A percentile compares a stretch with the other conserved stretches of the same genome.
Conservation (phyloP, 2,113 vertebrate species). For the Hemiscyllium ocellatum region DNA sequence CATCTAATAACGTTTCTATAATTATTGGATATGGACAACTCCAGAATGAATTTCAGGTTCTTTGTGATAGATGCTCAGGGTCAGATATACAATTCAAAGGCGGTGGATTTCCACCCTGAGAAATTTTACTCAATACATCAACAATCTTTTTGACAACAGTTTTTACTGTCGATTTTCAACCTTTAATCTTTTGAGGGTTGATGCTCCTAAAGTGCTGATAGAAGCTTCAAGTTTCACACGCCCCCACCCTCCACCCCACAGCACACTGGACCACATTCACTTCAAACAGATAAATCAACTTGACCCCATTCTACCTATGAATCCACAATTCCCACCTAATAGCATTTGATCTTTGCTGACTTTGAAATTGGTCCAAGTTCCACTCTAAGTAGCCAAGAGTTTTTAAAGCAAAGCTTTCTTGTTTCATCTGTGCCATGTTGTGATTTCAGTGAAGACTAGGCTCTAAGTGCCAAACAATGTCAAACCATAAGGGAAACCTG, state of each 20-base stretch:
- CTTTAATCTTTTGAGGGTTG: no score
- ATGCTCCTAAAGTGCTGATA: no score
- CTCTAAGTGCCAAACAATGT: neutral
- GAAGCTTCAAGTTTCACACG: neutral
- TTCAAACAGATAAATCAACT: neutral
- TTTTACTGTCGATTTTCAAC: no score
- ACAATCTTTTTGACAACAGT: neutral
- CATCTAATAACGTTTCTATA: neutral
- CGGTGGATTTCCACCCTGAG: neutral
- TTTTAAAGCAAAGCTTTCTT: neutral
- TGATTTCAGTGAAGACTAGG: neutral
- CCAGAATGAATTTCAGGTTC: neutral
- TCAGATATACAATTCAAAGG: neutral
- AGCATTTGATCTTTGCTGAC: neutral
- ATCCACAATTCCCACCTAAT: neutral
- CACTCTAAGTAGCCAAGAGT: neutral
- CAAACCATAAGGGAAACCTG: neutral
- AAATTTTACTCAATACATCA: neutral
- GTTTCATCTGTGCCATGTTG: neutral
- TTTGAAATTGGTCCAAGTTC: neutral
- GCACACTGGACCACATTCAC: neutral
- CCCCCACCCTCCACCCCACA: neutral
- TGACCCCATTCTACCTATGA: neutral
- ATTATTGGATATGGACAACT: neutral
- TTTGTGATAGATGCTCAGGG: neutral